These are phyloP conservation scores for Aphyosemion australe DNA, from an alignment of 2,113 vertebrate species.

Conservation along the genomic window DNA sequence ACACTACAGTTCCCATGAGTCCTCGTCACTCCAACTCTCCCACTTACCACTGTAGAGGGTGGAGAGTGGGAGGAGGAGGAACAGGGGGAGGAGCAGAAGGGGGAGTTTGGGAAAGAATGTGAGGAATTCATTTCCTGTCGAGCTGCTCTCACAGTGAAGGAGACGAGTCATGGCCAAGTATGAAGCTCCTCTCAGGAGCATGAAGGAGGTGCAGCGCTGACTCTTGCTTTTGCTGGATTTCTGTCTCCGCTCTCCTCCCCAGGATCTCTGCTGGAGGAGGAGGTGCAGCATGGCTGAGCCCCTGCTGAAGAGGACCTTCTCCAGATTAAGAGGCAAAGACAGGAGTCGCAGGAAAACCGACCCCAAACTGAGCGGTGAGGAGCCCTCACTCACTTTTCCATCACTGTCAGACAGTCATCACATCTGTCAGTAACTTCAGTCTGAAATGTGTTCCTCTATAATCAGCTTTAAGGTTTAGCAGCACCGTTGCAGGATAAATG, in stretches of 20 bases:
- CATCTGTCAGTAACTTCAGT: background rate
- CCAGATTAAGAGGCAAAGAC: slow-evolving; percentile 62
- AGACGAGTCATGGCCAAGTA: slow-evolving; percentile 29
- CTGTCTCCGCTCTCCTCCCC: slow-evolving; percentile 4
- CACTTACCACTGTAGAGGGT: slow-evolving; percentile 8
- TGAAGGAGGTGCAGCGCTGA: slow-evolving; percentile 26
- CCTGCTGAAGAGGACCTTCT: slow-evolving; percentile 69
- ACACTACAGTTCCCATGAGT: slow-evolving; percentile 47
- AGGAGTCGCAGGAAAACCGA: slow-evolving; percentile 50
- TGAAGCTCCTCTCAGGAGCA: background rate
- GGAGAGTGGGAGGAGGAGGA: slow-evolving; percentile 45
- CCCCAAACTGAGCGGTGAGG: slow-evolving; percentile 55
- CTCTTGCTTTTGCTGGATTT: slow-evolving; percentile 16
- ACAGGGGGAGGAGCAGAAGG: slow-evolving; percentile 3
- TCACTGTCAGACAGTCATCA: background rate
- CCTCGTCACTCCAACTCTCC: background rate
- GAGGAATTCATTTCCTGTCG: slow-evolving; percentile 73
- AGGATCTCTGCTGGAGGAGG: slow-evolving; percentile 18
- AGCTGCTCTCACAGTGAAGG: slow-evolving; percentile 39
- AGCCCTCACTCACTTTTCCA: slow-evolving; percentile 2
- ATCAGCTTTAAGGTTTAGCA: too few species aligned
- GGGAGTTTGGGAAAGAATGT: slow-evolving; percentile 73
- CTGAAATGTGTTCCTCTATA: background rate
- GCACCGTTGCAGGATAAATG: too few species aligned
- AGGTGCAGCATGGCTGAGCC: slow-evolving; percentile 61